Evolutionary conservation across 2,113 vertebrate genomes (phyloP), one percentile per base, ranked within the genome.

Genomic region (Rhegmatorhina hoffmannsi): DNA sequence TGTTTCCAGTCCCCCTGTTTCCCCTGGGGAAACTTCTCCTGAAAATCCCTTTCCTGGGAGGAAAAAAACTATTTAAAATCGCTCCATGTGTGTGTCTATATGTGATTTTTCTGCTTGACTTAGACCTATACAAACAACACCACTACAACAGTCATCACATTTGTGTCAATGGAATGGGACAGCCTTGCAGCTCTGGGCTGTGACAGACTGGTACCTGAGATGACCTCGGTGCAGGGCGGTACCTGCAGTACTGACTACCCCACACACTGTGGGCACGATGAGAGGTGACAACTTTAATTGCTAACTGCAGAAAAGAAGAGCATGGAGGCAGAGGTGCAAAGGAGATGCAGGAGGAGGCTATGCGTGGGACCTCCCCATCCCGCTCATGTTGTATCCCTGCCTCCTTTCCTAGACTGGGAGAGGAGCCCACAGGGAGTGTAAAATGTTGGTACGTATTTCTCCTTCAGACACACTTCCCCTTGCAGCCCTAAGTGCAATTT

Each of bases 11-110:
- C 55, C 50, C 50, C 77, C 52, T 0, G 3, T n/a, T n/a, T n/a
- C n/a, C n/a, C n/a, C n/a, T n/a, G 63, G 67, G 73, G n/a, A 95
- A 68, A 92, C 16, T 92, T 94, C 87, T 92, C 91, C 95, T 96
- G 77, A 97, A 96, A 95, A 95, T 92, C 69, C 91, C 60, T 97
- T 96, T 93, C 24, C 34, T 47, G 24, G 2, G 33, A 33, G 24
- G 19, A 62, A 66, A 31, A n/a, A 21, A 23, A 11, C 34, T 43
- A 47, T 8, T 8, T 19, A 44, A 84, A 46, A 49, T 83, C 70
- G 33, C 9, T 70, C 34, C 26, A 10, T 28, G 12, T 70, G 9
- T 60, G 56, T 69, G 49, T 34, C 60, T 75, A 2, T 75, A 59
- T 60, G 80, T 81, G 66, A 56, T 69, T 84, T 63, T 89, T 94